Conservation (phyloP, 1,140 invertebrate species). For the Frieseomelitta varia region DNA sequence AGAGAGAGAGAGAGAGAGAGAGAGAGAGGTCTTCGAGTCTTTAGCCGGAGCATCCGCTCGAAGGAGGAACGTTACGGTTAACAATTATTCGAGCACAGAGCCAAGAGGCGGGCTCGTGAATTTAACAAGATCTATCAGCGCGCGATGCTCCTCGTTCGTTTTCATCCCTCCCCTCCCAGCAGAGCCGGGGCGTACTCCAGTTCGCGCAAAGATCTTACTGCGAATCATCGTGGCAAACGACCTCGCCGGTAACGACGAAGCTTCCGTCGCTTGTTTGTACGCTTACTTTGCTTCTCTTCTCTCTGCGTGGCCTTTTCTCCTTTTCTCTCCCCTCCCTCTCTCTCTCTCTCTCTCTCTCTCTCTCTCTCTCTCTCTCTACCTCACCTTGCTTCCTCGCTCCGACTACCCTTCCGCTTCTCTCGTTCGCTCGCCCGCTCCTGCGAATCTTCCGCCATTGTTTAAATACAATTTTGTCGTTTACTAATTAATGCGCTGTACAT, state of each 20-base stretch:
- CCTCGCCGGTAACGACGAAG: slow-evolving; percentile 61
- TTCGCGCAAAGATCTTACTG: slow-evolving; percentile 58
- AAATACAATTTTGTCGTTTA: slow-evolving; percentile 84
- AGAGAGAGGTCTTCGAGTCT: slow-evolving; percentile 72
- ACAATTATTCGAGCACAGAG: slow-evolving; percentile 76
- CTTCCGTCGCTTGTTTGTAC: slow-evolving; percentile 74
- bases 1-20: too few species aligned
- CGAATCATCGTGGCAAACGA: slow-evolving; percentile 69
- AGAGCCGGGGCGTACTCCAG: slow-evolving; percentile 24
- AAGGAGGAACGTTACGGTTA: slow-evolving; percentile 68
- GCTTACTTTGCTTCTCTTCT: slow-evolving; percentile 71
- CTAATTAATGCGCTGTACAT: slow-evolving; percentile 82
- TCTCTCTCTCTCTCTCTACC: slow-evolving; percentile 24
- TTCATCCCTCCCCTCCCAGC: slow-evolving; percentile 36
- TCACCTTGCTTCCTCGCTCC: slow-evolving; percentile 3
- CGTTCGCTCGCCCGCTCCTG: slow-evolving; percentile 44
- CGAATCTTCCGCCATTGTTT: slow-evolving; percentile 79
- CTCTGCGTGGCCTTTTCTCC: slow-evolving; percentile 21
- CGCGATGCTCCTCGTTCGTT: slow-evolving; percentile 41
- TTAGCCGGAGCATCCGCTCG: slow-evolving; percentile 72
- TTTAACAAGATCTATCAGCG: slow-evolving; percentile 76
- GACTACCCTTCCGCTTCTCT: slow-evolving; percentile 23
- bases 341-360: slow-evolving; percentile 33
- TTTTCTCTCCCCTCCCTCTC: too few species aligned
- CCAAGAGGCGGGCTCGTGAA: slow-evolving; percentile 72